phyloP scores from a whole-genome alignment of 2,113 vertebrate species.

The Ariopsis seemanni region DNA sequence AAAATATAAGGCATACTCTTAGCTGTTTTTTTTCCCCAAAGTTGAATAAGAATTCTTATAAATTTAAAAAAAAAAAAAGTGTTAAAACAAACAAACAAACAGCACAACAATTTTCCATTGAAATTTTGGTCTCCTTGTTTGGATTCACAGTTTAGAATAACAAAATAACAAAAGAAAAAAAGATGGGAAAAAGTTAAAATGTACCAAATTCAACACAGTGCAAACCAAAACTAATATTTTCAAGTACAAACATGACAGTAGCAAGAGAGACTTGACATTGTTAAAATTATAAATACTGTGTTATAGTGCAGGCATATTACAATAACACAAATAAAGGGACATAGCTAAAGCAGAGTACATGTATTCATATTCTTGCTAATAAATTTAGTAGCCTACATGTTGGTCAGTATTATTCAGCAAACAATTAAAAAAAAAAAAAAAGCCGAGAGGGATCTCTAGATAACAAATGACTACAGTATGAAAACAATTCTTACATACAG shows the following conservation, averaged over 20 bases:
- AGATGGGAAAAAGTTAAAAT: background rate
- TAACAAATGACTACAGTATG: background rate
- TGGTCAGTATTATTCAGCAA: constrained; percentile 11
- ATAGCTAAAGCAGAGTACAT: background rate
- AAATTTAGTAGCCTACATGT: background rate
- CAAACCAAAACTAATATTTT: background rate
- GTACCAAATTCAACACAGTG: background rate
- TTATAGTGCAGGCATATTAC: background rate
- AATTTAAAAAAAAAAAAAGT: no score
- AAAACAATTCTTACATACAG: background rate
- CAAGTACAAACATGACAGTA: background rate
- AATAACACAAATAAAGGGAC: constrained; percentile 1
- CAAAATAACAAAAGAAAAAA: background rate
- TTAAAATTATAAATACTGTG: background rate
- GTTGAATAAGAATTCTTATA: no score
- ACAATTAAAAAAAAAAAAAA: background rate
- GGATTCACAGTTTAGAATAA: constrained; percentile 4
- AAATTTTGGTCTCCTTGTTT: constrained; percentile 16
- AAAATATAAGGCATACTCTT: background rate
- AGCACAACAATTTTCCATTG: background rate
- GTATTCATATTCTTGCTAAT: background rate
- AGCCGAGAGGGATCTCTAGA: background rate
- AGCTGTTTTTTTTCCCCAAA: no score
- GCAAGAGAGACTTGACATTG: background rate
- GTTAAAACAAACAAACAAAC: background rate